phyloP scores from a whole-genome alignment of 2,888 invertebrate genomes.

The Ophion slaviceki region DNA sequence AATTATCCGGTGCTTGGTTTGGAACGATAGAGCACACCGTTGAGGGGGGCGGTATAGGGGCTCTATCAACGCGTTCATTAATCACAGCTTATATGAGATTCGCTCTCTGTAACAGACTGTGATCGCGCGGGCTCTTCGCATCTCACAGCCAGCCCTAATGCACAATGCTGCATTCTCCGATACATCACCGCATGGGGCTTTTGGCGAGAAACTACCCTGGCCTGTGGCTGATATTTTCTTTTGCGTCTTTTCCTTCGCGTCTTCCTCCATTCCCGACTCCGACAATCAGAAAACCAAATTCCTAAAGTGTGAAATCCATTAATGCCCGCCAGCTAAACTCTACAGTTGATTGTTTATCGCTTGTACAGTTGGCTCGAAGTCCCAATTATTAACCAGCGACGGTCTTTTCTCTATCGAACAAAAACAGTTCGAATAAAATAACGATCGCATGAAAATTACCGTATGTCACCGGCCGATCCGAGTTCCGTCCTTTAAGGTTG shows the following conservation, averaged over 20 bases:
- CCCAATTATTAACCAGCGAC: not conserved
- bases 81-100: slow-evolving; percentile 74
- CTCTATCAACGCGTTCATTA: slow-evolving; percentile 77
- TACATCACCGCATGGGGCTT: slow-evolving; percentile 12
- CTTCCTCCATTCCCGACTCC: not conserved
- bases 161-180: slow-evolving; percentile 22
- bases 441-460: not conserved
- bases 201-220: not conserved
- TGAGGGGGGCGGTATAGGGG: not conserved
- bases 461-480: not conserved
- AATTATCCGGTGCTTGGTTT: slow-evolving; percentile 73
- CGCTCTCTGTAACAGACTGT: slow-evolving; percentile 61
- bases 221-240: not conserved
- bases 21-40: slow-evolving; percentile 15
- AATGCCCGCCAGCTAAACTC: not conserved
- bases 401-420: not conserved
- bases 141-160: slow-evolving; percentile 31
- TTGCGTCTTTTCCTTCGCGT: not conserved
- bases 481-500: not conserved
- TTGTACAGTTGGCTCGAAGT: not conserved
- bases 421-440: not conserved
- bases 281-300: not conserved
- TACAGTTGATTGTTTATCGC: not conserved
- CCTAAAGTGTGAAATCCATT: not conserved
- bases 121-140: slow-evolving; percentile 20